Base-by-base conservation (phyloP, 2,888 invertebrate species). In the Nowickia ferox region DNA sequence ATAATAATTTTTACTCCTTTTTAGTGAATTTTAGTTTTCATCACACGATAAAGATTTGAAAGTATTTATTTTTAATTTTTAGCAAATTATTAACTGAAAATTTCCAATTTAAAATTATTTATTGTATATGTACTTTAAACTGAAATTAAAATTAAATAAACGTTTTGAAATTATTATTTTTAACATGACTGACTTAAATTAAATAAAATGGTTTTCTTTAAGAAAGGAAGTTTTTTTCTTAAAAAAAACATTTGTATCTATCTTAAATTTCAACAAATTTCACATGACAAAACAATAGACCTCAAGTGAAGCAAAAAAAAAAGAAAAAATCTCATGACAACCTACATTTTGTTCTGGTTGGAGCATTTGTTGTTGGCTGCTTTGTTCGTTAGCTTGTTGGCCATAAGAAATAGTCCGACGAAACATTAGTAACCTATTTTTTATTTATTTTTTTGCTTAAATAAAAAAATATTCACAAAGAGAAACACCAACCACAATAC, bases 261-360 rank as follows among this genome's bases (percentile, higher is more conserved):
- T 71, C 76, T 57, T 53, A 65, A 75, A 6, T 6, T 30, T 30
- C 6, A 30, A 82, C 68, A 75, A 19, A 30, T 82, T 74, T 11
- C 55, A 74, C 68, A 84, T 78, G 78, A 74, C 78, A 68, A 69
- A 84, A 79, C 78, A 78, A 84, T 78, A 63, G 42, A 75, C 74
- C 61, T 51, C 22, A 74, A 74, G 55, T 38, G 10, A n/a, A 40
- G 53, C 22, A n/a, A 38, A 53, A 72, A 59, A 19, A 30, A 53
- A 57, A n/a, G n/a, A 42, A 40, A 48, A 19, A 38, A 9, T 61
- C 30, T 55, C 74, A 74, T 40, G 68, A 46, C 61, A 78, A 55
- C 68, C 78, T 78, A 84, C 68, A 84, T 84, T 77, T 72, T 48
- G 38, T 38, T 5, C 46, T 30, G 57, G 59, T 61, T 55, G 55